Base-by-base conservation (phyloP, 1,140 invertebrate species). In the Ruditapes philippinarum region DNA sequence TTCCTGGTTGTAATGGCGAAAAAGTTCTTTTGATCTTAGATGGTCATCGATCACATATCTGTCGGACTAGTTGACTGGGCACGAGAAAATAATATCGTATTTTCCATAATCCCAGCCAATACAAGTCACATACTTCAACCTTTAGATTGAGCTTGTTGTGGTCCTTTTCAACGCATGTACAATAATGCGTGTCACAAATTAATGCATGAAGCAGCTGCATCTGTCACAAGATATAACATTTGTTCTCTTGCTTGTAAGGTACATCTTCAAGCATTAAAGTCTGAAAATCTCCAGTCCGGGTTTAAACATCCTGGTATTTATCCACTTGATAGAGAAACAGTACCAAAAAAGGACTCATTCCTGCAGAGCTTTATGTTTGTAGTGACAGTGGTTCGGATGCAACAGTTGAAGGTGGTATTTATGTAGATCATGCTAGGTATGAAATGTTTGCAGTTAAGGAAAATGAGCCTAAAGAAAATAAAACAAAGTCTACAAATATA, bases 101-200 rank as follows among this genome's bases (percentile, higher is more conserved):
- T 81, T 0, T 89, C 80, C 76, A 38, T 91, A 76, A 65, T 91
- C 28, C 80, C 82, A n/a, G 79, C 80, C n/a, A 70, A 88, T 25
- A 88, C 85, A 19, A 87, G 62, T 25, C 90, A 91, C 31, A 19
- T 91, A 12, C 25, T 86, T 14, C 74, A 85, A 51, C 90, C 86
- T 3, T 19, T 91, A 4, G 87, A 89, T 70, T 83, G 86, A 9
- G 81, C 70, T 0, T 89, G 90, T 78, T 88, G 40, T 86, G 88
- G 78, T n/a, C 76, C 83, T 11, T 82, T 88, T 49, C n/a, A 45
- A 9, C 74, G 22, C 1, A 79, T 89, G 4, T 86, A 82, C 25
- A 73, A 78, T 57, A 68, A 36, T 45, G 28, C n/a, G 25, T 85
- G 76, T 45, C 62, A 73, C 51, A 80, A 82, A 25, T 40, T 51